phyloP scores from a whole-genome alignment of 2,797 vertebrate species.

The Australoheros facetus region DNA sequence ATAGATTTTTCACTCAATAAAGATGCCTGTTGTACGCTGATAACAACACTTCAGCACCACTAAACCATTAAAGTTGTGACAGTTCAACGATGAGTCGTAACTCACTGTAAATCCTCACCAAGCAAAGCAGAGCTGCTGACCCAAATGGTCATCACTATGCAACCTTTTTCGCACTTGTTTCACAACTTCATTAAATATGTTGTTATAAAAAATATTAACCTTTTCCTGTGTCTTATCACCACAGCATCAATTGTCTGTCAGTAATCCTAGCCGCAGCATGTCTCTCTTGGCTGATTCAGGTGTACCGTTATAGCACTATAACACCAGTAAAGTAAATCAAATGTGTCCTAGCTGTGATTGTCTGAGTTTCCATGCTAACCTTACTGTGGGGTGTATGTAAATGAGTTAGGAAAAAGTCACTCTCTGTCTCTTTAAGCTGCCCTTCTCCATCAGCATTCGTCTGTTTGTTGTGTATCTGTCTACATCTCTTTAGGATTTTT shows the following conservation, averaged over 20 bases:
- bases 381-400: background rate
- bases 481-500: slow-evolving; percentile 51
- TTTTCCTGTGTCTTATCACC: slow-evolving; percentile 17
- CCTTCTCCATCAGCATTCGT: slow-evolving; percentile 6
- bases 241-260: slow-evolving; percentile 9
- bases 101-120: background rate
- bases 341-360: slow-evolving; percentile 11
- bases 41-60: background rate
- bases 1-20: background rate
- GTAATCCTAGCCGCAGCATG: slow-evolving; percentile 4
- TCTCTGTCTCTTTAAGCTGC: background rate
- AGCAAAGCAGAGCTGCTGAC: background rate
- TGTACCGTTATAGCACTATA: slow-evolving; percentile 32
- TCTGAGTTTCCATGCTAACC: background rate
- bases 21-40: background rate
- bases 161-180: background rate
- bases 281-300: slow-evolving; percentile 35
- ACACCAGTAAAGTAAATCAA: slow-evolving; percentile 36
- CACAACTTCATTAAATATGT: background rate
- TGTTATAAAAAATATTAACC: too few relatives aligned
- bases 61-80: background rate
- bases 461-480: slow-evolving; percentile 26
- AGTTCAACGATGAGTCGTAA: background rate
- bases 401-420: background rate
- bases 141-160: background rate